Percentiles rank a stretch among this genome's conserved stretches.
These are phyloP conservation scores for Gnatocerus cornutus DNA, from an alignment of 2,888 invertebrate species.

Conservation along the genomic window DNA sequence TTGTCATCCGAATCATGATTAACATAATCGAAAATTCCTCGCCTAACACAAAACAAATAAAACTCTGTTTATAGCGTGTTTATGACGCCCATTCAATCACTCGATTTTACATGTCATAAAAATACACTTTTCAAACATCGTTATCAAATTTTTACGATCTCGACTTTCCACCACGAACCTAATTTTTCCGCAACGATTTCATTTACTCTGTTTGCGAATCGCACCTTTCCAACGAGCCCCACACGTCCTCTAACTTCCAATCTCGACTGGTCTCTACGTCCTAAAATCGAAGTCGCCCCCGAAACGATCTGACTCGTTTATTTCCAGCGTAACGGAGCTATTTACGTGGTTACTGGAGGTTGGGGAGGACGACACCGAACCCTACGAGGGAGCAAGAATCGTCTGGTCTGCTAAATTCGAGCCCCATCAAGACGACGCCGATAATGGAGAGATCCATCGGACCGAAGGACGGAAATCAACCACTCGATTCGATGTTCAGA, in stretches of 20 bases:
- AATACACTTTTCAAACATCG: no score
- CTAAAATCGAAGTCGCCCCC: background rate
- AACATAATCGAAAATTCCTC: no score
- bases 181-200: no score
- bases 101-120: no score
- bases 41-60: no score
- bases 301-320: background rate
- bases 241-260: background rate
- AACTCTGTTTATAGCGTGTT: no score
- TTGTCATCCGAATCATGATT: no score
- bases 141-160: no score
- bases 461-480: conserved; percentile 79
- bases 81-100: no score
- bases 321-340: conserved; percentile 79
- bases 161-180: no score
- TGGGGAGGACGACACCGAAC: conserved; percentile 83
- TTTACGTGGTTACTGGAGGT: conserved; percentile 95
- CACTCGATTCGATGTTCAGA: conserved; percentile 90
- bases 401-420: conserved; percentile 90
- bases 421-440: conserved; percentile 74
- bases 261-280: background rate
- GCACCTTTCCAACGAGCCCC: conserved; percentile 3
- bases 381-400: conserved; percentile 87
- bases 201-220: background rate
- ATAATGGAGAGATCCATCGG: conserved; percentile 61